A percentile compares a stretch with the other conserved stretches of the same genome.
These are phyloP conservation scores for Periophthalmus modestus DNA, from an alignment of 2,113 vertebrate species.

Conservation along the genomic window DNA sequence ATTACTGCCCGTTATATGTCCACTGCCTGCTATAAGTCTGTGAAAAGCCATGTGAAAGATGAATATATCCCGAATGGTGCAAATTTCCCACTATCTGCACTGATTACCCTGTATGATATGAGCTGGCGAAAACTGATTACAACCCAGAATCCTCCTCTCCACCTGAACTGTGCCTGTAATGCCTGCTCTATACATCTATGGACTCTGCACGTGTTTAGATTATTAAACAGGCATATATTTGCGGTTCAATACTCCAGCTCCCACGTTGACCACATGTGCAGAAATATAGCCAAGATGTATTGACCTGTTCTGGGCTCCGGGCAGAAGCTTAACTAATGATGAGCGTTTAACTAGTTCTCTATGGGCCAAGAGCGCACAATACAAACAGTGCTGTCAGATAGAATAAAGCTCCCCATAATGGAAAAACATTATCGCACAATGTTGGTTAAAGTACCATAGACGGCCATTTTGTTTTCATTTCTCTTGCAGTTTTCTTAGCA, in stretches of 20 bases:
- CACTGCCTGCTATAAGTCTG: too few species aligned
- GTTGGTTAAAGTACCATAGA: background rate
- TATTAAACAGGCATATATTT: background rate
- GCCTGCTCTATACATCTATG: too few species aligned
- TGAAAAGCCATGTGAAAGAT: too few species aligned
- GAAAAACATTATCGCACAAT: background rate
- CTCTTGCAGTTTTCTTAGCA: background rate
- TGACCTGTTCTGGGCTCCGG: background rate
- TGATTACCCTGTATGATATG: too few species aligned
- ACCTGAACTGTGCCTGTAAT: too few species aligned
- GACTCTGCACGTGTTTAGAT: background rate
- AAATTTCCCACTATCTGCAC: too few species aligned
- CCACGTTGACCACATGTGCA: background rate
- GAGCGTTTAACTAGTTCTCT: slow-evolving; percentile 9
- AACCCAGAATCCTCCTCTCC: too few species aligned
- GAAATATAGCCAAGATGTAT: background rate
- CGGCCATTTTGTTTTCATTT: background rate
- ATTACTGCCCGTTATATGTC: too few species aligned
- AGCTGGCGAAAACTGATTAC: too few species aligned
- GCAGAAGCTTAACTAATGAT: slow-evolving; percentile 7
- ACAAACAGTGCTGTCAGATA: background rate
- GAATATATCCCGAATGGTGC: too few species aligned
- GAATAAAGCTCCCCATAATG: background rate
- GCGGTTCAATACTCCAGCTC: slow-evolving; percentile 1
- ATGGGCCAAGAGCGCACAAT: background rate